Conservation (phyloP, 2,888 invertebrate species). For the Tryphoninae sp. region DNA sequence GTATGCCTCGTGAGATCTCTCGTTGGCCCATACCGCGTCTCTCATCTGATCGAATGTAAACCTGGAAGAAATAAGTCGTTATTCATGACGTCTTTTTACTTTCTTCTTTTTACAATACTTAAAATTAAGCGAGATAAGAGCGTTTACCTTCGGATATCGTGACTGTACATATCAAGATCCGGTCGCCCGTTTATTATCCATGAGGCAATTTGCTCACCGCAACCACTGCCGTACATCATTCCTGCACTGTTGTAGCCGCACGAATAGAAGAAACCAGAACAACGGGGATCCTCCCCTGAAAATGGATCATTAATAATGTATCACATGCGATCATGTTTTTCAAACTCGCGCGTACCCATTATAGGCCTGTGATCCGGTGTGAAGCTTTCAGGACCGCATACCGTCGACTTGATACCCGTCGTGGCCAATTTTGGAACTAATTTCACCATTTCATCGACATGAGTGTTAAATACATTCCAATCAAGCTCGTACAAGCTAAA, state of each 20-base stretch:
- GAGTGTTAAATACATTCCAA: conserved; percentile 91
- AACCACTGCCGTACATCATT: conserved; percentile 95
- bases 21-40: conserved; percentile 89
- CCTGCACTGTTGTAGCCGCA: conserved; percentile 96
- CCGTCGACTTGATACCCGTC: conserved; percentile 91
- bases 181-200: conserved; percentile 94
- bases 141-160: conserved; percentile 87
- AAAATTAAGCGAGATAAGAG: background rate
- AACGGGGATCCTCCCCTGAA: conserved; percentile 80
- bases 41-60: conserved; percentile 89
- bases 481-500: conserved; percentile 94
- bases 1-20: conserved; percentile 95
- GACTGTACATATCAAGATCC: conserved; percentile 91
- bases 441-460: conserved; percentile 87
- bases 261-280: conserved; percentile 89
- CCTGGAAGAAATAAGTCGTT: conserved; percentile 77
- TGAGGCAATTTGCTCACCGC: conserved; percentile 91
- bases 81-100: background rate
- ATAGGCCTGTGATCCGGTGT: conserved; percentile 96
- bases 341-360: conserved; percentile 83
- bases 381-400: conserved; percentile 96
- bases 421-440: conserved; percentile 89
- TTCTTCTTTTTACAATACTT: conserved; percentile 25
- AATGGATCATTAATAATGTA: background rate
- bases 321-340: background rate